These are phyloP conservation scores for Elymnias hypermnestra DNA, from an alignment of 1,140 invertebrate genomes.

Conservation along the genomic window DNA sequence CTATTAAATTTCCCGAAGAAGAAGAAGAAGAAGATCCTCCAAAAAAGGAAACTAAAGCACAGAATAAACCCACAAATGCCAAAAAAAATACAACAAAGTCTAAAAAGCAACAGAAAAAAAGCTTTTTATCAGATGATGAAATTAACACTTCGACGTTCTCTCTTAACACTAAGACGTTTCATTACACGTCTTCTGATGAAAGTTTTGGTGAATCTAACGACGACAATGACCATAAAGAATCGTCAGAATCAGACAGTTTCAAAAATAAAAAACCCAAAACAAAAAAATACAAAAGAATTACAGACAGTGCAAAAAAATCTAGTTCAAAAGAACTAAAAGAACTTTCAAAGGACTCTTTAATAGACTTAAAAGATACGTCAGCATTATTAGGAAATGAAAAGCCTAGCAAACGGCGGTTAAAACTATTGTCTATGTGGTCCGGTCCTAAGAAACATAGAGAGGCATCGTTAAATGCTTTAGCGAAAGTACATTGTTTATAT, in stretches of 20 bases:
- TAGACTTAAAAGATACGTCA: conserved; percentile 60
- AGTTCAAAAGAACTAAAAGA: conserved; percentile 67
- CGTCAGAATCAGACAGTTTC: conserved; percentile 50
- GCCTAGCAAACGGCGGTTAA: conserved; percentile 61
- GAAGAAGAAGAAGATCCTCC: conserved; percentile 42
- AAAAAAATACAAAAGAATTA: conserved; percentile 63
- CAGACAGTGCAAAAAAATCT: conserved; percentile 49
- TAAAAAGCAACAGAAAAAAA: conserved; percentile 51
- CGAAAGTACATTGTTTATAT: conserved; percentile 94
- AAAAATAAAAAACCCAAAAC: conserved; percentile 53
- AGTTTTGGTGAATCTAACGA: conserved; percentile 65
- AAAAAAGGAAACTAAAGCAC: conserved; percentile 36
- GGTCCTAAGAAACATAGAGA: conserved; percentile 89
- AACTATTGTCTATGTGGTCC: conserved; percentile 70
- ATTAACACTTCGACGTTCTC: conserved; percentile 60
- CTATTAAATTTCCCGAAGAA: conserved; percentile 58
- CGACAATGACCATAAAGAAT: conserved; percentile 61
- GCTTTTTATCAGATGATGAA: conserved; percentile 53
- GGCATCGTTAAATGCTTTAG: conserved; percentile 91
- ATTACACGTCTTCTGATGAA: conserved; percentile 63
- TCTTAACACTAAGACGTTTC: conserved; percentile 49
- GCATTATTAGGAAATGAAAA: conserved; percentile 54
- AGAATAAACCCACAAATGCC: conserved; percentile 22
- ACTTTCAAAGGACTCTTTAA: conserved; percentile 63
- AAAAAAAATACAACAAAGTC: conserved; percentile 43